Base-by-base conservation (phyloP, 2,888 invertebrate species). In the Protonemura montana region DNA sequence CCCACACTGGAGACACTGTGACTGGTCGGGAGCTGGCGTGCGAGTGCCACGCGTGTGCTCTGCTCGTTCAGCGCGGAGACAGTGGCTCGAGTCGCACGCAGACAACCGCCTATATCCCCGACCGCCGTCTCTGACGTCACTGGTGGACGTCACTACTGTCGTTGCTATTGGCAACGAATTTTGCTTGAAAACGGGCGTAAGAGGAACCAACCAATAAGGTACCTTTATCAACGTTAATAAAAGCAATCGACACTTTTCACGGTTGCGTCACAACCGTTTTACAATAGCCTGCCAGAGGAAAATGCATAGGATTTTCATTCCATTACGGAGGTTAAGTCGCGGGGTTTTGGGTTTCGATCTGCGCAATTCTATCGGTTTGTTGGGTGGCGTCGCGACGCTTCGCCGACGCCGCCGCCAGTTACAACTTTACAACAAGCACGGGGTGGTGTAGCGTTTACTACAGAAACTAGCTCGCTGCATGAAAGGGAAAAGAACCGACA, bases 181-280 rank as follows among this genome's bases (percentile, higher is more conserved):
- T 76, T 59, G 59, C 28, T 27, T 27, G 28, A 16, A 27, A 27
- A 27, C 84, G 29, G 27, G 42, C 59, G 76, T 27, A 84, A 59
- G 13, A 59, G 59, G 59, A 59, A 59, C 59, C 59, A 59, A 21
- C 84, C 84, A 84, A 84, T 84, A 84, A 59, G 84, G 59, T 76
- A 84, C 84, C 84, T 84, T 28, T 84, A 84, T 42, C 84, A 84
- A 76, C 27, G 84, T 84, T 84, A 84, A 84, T 42, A 42, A 84
- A 84, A 84, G 76, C 84, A 84, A 76, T 84, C 84, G 76, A 41
- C 83, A 83, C 41, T 25, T 59, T 83, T 25, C 28, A 13, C 28
- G 29, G 29, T 84, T 84, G 76, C 84, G 84, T 84, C 84, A 84
- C 59, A 27, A 59, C 59, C 13, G 84, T 35, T 26, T 26, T 27